Base-by-base conservation (phyloP, 2,888 invertebrate genomes). In the Crepidodera aurea region DNA sequence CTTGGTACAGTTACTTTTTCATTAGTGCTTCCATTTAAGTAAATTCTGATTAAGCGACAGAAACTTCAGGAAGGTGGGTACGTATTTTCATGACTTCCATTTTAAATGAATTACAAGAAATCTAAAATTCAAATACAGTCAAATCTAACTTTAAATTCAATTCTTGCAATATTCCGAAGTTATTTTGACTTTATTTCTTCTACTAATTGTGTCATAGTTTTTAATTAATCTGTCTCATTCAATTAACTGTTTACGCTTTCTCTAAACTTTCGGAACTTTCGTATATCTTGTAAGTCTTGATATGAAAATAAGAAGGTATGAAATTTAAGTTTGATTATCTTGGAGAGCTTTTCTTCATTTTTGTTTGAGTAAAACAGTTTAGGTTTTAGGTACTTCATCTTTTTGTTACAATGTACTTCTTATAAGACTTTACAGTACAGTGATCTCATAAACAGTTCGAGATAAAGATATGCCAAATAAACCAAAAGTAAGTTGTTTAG, bases 141-240 rank as follows among this genome's bases (percentile, higher is more conserved):
- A 19, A 34, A 55, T 32, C 13, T 6, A 46, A 32, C 13, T 59
- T 37, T 25, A 10, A 60, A 51, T 44, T 51, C n/a, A 37, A 44
- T 60, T 60, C 18, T 60, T 60, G 10, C 44, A 53, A 60, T 53
- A 44, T 55, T 32, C 19, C 34, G 13, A 34, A 34, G 13, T 59
- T 44, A 37, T 60, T 53, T 40, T 18, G 19, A 7, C 27, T 54
- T 27, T 54, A 54, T 42, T 51, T 29, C 27, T 29, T 19, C 18
- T 44, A 42, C 29, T 42, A 29, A 55, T 55, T 55, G 27, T 48
- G 48, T 48, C 48, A 27, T 53, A 51, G 34, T 51, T 51, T 51
- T 51, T 25, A 37, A 51, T 51, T 51, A 51, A 51, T 51, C 12
- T 51, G 51, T 51, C 22, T 51, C 19, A 51, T 51, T 51, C 13